phyloP scores from a whole-genome alignment of 2,797 vertebrate species.

The Sebastes jordani region DNA sequence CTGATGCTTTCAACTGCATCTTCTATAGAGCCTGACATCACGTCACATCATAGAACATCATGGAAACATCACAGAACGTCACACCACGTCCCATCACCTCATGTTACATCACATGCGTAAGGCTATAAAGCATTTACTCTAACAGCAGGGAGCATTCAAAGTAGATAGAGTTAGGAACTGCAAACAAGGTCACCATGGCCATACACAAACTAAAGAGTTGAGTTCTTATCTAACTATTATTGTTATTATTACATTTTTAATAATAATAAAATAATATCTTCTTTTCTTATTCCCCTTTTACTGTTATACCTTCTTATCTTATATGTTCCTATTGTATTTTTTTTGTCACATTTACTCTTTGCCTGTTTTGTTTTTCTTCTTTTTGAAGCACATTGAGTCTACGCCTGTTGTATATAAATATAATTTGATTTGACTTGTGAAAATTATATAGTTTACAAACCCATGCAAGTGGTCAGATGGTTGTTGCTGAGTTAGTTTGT shows the following conservation, averaged over 20 bases:
- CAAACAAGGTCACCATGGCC: not conserved
- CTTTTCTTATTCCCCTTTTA: no score
- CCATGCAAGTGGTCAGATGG: not conserved
- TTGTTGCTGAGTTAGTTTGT: not conserved
- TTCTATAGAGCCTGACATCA: not conserved
- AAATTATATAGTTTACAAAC: not conserved
- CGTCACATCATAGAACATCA: not conserved
- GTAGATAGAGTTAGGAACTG: not conserved
- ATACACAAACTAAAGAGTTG: not conserved
- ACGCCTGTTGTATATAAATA: no score
- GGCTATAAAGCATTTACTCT: not conserved
- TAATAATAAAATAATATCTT: no score
- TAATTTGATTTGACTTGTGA: no score
- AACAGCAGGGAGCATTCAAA: not conserved
- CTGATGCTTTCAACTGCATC: not conserved
- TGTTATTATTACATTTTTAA: no score
- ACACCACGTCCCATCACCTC: not conserved
- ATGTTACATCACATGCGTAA: not conserved
- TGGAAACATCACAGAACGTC: not conserved
- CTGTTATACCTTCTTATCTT: no score
- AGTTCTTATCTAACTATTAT: no score
- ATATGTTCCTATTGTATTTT: no score
- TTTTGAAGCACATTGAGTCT: no score
- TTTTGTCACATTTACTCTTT: no score
- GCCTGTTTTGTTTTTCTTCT: no score